Evolutionary conservation across 2,113 vertebrate genomes (phyloP).

Genomic region (Hypanus sabinus): DNA sequence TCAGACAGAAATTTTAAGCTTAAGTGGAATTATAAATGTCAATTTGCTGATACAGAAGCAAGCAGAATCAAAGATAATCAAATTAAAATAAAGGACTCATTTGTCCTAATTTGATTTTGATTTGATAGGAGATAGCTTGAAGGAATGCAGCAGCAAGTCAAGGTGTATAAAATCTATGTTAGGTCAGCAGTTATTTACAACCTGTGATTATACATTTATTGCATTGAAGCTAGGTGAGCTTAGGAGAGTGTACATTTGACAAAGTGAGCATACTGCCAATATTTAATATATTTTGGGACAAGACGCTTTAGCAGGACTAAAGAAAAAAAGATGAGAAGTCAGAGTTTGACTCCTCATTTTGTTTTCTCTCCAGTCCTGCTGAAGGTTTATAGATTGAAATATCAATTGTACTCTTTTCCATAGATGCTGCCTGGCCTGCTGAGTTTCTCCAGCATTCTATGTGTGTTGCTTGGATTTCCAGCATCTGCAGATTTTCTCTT

Average conservation of each 20-base stretch:
- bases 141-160: not conserved
- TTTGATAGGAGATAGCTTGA: not conserved
- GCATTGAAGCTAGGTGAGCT: not conserved
- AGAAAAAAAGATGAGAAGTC: too few species aligned
- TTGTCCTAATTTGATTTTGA: not conserved
- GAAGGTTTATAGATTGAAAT: too few species aligned
- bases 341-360: too few species aligned
- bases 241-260: too few species aligned
- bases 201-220: not conserved
- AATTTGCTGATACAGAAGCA: not conserved
- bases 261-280: not conserved
- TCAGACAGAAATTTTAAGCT: not conserved
- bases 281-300: not conserved
- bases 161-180: not conserved
- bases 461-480: too few species aligned
- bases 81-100: not conserved
- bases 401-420: too few species aligned
- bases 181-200: not conserved
- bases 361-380: too few species aligned
- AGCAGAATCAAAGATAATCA: not conserved
- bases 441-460: too few species aligned
- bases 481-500: too few species aligned
- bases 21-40: not conserved
- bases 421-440: too few species aligned
- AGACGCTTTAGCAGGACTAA: too few species aligned